phyloP scores from a whole-genome alignment of 37 sponge, comb jelly and placozoan genomes.

The Theonella swinhoei region DNA sequence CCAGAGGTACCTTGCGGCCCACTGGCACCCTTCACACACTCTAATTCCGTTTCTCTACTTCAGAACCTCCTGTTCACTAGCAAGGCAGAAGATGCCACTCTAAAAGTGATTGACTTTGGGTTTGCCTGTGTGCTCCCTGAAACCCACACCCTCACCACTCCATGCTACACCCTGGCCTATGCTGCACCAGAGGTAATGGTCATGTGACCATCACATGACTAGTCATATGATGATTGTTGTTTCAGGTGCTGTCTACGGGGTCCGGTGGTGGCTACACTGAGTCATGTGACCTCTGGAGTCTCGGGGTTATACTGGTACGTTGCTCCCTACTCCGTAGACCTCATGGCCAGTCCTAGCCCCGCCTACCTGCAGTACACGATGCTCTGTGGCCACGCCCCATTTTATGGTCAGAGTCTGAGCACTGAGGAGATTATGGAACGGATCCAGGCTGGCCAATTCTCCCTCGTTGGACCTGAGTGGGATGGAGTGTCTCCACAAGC shows the following conservation, averaged over 20 bases:
- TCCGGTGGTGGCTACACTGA: constrained; percentile 81
- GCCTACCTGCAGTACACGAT: constrained; percentile 78
- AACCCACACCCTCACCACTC: constrained; percentile 78
- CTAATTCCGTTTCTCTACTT: background rate
- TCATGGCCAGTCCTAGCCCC: background rate
- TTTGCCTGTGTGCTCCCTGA: constrained; percentile 83
- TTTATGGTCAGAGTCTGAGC: constrained; percentile 46
- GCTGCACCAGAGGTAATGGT: constrained; percentile 99
- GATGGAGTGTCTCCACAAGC: constrained; percentile 65
- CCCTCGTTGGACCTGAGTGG: constrained; percentile 79
- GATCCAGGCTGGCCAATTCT: constrained; percentile 74
- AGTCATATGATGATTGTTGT: too few relatives aligned
- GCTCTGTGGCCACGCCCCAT: constrained; percentile 93
- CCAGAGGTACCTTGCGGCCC: constrained; percentile 73
- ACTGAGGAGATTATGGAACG: constrained; percentile 70
- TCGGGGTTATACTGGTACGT: constrained; percentile 95
- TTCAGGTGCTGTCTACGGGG: constrained; percentile 59
- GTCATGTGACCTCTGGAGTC: constrained; percentile 96
- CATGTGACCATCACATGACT: too few relatives aligned
- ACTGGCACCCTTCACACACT: background rate
- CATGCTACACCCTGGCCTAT: constrained; percentile 92
- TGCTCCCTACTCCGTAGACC: background rate
- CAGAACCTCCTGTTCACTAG: constrained; percentile 84
- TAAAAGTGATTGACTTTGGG: constrained; percentile 94
- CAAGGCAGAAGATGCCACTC: constrained; percentile 25